Base-by-base conservation (phyloP, 1,140 invertebrate species). In the Trigoniulus corallinus region DNA sequence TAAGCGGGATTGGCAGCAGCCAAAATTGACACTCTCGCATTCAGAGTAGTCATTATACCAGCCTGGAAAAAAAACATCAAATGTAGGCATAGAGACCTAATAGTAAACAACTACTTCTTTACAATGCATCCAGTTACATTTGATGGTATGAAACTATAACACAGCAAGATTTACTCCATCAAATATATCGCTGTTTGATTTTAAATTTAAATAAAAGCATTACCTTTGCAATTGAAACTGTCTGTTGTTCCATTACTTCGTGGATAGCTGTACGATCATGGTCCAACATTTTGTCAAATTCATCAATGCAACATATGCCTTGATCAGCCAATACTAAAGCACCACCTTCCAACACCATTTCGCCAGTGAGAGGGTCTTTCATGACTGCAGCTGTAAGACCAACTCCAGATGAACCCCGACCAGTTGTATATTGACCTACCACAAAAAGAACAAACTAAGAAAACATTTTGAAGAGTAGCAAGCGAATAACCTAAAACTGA, bases 221-320 rank as follows among this genome's bases (percentile, higher is more conserved):
- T 53, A 84, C 82, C 74, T 99, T 99, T 12, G 96, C 94, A 64
- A 99, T 98, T 41, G 92, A 97, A 56, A 99, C 97, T 1, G 96
- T 99, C 70, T 99, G 96, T 62, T 99, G 96, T 73, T 99, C 96
- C 96, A 99, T 99, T 3, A 94, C 91, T 71, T 99, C 96, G 65
- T 99, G 96, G 59, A 99, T 98, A 39, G 95, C 89, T 0, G 92
- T 96, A 59, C 94, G 76, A 69, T 98, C 95, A 13, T 67, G 64
- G 52, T 98, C 94, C 41, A 91, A 83, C 94, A 99, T 98, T 72
- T 99, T 99, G 67, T 99, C 96, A 70, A 99, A 99, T 71, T 99
- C 96, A 64, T 98, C 95, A 67, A 99, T 99, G 64, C 95, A 98
- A 65, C 95, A 98, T 34, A 98, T 86, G 22, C 96, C 78, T 61